phyloP scores from a whole-genome alignment of 1,140 invertebrate genomes.

The Semibalanus balanoides region DNA sequence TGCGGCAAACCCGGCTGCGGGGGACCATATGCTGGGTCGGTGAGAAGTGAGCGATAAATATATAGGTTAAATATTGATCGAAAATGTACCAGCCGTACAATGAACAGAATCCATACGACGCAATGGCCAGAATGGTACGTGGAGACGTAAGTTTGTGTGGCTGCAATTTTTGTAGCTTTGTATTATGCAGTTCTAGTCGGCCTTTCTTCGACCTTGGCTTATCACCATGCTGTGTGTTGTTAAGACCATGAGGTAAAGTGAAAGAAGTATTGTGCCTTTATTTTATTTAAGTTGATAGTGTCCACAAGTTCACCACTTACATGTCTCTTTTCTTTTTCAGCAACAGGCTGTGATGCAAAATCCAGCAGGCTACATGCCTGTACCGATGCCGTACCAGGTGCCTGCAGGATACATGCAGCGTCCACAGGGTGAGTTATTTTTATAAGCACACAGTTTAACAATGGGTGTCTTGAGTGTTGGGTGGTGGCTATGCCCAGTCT shows the following conservation, averaged over 20 bases:
- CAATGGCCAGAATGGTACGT: background rate
- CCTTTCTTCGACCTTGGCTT: background rate
- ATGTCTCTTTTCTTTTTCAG: background rate
- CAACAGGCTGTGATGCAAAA: background rate
- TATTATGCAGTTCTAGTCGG: background rate
- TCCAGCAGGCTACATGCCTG: background rate
- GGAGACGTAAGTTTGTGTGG: background rate
- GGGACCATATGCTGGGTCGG: background rate
- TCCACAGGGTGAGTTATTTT: background rate
- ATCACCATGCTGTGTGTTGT: background rate
- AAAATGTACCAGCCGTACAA: background rate
- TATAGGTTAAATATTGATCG: background rate
- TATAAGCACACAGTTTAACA: too few species aligned
- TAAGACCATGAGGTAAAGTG: background rate
- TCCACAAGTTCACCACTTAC: background rate
- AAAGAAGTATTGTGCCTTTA: background rate
- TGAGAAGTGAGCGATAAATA: background rate
- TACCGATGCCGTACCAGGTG: background rate
- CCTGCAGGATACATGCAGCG: background rate
- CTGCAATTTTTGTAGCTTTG: background rate
- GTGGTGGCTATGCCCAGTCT: too few species aligned
- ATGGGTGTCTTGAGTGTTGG: too few species aligned
- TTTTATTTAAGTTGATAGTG: background rate
- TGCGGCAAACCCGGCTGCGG: background rate
- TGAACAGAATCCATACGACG: background rate